Conservation (phyloP, 2,113 vertebrate genomes). For the Aleadryas rufinucha region DNA sequence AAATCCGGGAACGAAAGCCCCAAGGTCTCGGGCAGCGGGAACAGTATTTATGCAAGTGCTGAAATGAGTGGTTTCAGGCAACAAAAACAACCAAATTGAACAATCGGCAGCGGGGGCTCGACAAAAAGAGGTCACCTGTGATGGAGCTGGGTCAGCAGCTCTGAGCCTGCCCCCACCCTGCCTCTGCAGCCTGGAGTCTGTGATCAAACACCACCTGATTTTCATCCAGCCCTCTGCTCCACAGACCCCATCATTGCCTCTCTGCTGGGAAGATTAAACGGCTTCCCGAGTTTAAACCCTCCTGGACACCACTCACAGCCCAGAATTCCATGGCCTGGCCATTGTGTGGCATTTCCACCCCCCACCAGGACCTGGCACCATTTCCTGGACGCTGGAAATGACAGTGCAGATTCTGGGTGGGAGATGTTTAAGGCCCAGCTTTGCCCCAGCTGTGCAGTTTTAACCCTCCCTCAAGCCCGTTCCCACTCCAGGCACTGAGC, state of each 20-base stretch:
- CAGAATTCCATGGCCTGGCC: background rate
- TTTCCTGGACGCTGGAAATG: accelerated
- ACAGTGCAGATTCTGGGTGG: accelerated
- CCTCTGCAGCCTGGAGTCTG: background rate
- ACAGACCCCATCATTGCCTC: background rate
- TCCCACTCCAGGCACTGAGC: accelerated
- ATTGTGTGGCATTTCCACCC: background rate
- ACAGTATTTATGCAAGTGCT: conserved; percentile 14
- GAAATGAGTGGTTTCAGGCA: conserved; percentile 5
- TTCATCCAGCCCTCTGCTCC: background rate
- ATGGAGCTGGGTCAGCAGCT: background rate
- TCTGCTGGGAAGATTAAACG: accelerated
- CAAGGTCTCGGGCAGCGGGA: background rate
- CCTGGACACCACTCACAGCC: background rate
- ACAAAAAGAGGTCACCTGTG: background rate
- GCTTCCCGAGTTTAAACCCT: background rate
- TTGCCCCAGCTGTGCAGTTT: background rate
- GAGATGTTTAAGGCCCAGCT: background rate
- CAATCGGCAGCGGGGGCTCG: background rate
- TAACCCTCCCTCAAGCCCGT: background rate
- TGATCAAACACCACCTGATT: background rate
- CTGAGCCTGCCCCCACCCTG: background rate
- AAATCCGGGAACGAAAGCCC: background rate
- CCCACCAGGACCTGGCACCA: accelerated
- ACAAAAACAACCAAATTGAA: background rate